Evolutionary conservation across 2,797 vertebrate species (phyloP).

Genomic region (Acipenser ruthenus): DNA sequence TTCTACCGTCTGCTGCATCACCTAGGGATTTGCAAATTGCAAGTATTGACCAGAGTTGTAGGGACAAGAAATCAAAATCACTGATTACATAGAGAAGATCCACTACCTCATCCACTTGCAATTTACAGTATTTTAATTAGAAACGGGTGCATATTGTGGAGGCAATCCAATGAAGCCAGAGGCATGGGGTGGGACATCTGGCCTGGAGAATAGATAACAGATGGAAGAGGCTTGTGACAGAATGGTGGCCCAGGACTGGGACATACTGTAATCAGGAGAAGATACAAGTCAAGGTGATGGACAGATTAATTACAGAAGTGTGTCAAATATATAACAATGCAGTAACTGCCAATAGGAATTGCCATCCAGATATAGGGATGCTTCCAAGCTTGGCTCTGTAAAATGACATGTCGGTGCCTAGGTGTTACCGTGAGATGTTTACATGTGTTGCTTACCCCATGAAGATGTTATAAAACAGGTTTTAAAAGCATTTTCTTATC

Average conservation of each 20-base stretch:
- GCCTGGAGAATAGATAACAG: constrained; percentile 50
- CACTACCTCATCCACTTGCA: constrained; percentile 24
- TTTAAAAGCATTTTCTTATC: too few relatives aligned
- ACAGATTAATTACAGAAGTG: neutral
- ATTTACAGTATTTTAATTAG: constrained; percentile 54
- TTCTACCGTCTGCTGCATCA: constrained; percentile 45
- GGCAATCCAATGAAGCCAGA: constrained; percentile 39
- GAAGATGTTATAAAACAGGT: too few relatives aligned
- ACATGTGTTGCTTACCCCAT: too few relatives aligned
- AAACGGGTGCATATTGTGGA: constrained; percentile 38
- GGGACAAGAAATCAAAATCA: constrained; percentile 1
- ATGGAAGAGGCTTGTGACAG: constrained; percentile 40
- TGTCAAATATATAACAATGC: too few relatives aligned
- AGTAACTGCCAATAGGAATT: too few relatives aligned
- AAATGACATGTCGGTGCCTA: too few relatives aligned
- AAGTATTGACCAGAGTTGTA: constrained; percentile 5
- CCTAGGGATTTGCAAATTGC: constrained; percentile 1
- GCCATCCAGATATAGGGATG: too few relatives aligned
- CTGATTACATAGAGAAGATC: constrained; percentile 10
- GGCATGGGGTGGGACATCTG: constrained; percentile 55
- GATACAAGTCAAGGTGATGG: constrained; percentile 18
- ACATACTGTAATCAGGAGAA: constrained; percentile 39
- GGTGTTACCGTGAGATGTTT: too few relatives aligned
- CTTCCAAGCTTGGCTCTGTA: too few relatives aligned
- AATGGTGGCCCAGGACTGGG: constrained; percentile 33